These are phyloP conservation scores for Martes flavigula DNA, from an alignment of 2,797 vertebrate genomes.

Conservation along the genomic window DNA sequence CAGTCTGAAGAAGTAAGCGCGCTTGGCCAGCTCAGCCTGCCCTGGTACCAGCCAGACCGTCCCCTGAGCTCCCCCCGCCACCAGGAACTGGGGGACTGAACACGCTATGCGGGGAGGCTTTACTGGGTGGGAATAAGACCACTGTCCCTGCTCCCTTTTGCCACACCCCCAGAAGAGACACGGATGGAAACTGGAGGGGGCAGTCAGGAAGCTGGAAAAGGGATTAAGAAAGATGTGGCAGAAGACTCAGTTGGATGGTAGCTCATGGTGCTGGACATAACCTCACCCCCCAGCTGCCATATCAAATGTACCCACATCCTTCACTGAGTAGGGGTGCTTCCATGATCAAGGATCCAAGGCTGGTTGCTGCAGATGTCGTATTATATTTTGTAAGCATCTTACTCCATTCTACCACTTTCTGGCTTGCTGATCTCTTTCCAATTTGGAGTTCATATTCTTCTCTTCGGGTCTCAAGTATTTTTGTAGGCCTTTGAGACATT, in stretches of 20 bases:
- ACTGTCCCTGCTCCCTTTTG: neutral
- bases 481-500: neutral
- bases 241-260: neutral
- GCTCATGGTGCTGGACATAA: neutral
- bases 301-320: neutral
- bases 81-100: neutral
- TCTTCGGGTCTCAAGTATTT: neutral
- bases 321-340: neutral
- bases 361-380: neutral
- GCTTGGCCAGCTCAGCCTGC: neutral
- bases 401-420: neutral
- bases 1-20: neutral
- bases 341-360: neutral
- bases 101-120: neutral
- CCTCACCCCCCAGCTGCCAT: fast-evolving
- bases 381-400: neutral
- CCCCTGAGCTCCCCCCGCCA: fast-evolving
- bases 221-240: neutral
- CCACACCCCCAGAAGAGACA: neutral
- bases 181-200: neutral
- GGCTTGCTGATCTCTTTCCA: neutral
- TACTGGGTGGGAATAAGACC: neutral
- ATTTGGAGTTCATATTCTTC: neutral
- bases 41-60: neutral
- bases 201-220: neutral